A percentile compares a stretch with the other conserved stretches of the same genome.
phyloP scores from a whole-genome alignment of 2,797 vertebrate genomes.

The Rhadinocentrus ornatus region DNA sequence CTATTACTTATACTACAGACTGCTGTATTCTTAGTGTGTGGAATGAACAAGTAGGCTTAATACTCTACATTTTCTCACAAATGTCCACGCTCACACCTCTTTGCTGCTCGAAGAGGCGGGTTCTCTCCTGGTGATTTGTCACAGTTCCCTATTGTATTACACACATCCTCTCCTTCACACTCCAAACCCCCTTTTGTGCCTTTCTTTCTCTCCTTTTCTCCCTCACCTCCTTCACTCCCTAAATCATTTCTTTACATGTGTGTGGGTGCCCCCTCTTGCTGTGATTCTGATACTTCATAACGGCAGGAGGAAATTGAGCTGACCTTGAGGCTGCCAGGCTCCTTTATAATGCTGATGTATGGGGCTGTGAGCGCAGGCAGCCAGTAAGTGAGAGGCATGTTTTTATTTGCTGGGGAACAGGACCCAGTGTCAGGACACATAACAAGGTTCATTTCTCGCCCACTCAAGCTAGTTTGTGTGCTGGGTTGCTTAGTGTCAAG shows the following conservation, averaged over 20 bases:
- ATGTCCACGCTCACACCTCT: constrained; percentile 53
- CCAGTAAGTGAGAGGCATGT: constrained; percentile 86
- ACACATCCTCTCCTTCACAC: constrained; percentile 70
- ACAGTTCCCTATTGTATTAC: constrained; percentile 74
- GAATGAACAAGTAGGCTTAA: constrained; percentile 65
- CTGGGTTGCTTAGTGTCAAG: constrained; percentile 77
- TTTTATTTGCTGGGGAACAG: constrained; percentile 85
- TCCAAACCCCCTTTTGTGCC: constrained; percentile 36
- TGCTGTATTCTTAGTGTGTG: constrained; percentile 43
- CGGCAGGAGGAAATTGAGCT: constrained; percentile 84
- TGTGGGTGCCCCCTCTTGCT: constrained; percentile 76
- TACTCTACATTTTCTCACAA: constrained; percentile 60
- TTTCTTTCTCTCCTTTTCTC: constrained; percentile 11
- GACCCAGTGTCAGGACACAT: constrained; percentile 82
- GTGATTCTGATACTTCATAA: constrained; percentile 84
- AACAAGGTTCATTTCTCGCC: constrained; percentile 84
- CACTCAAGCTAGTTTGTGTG: constrained; percentile 66
- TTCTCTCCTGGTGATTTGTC: constrained; percentile 74
- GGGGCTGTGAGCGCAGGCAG: constrained; percentile 73
- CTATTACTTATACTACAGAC: constrained; percentile 53
- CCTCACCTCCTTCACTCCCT: constrained; percentile 46
- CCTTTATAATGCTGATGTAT: constrained; percentile 85
- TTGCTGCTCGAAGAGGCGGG: constrained; percentile 58
- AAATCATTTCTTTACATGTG: constrained; percentile 80
- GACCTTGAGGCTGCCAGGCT: constrained; percentile 83